Conservation (phyloP, 1,140 invertebrate species). For the Cotesia chilonis region DNA sequence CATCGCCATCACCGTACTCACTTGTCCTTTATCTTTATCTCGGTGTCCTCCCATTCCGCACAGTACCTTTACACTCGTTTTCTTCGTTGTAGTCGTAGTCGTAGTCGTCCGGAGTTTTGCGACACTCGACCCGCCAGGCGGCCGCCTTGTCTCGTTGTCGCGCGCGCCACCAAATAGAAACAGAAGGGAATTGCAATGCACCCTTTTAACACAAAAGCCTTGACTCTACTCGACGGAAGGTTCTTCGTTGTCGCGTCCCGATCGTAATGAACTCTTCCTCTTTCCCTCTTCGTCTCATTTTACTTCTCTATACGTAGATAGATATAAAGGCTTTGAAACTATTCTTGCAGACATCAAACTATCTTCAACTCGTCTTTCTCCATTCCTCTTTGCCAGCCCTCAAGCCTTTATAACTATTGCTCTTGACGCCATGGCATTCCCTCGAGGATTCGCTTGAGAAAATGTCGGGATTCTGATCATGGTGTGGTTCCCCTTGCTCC, state of each 20-base stretch:
- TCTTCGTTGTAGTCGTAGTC: too few relatives aligned
- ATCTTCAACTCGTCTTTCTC: conserved; percentile 41
- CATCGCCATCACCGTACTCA: neutral
- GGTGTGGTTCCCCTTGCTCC: conserved; percentile 16
- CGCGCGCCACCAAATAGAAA: conserved; percentile 22
- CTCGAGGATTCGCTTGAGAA: conserved; percentile 37
- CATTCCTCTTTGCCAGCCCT: conserved; percentile 11
- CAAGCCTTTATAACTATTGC: conserved; percentile 22
- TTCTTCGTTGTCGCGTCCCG: neutral
- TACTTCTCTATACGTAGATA: conserved; percentile 16
- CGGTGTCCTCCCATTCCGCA: too few relatives aligned
- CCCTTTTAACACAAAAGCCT: conserved; percentile 36
- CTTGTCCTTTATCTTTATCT: neutral
- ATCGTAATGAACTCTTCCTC: conserved; percentile 32
- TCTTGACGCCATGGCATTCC: conserved; percentile 32
- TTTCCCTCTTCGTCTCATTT: neutral
- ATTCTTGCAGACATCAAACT: conserved; percentile 46
- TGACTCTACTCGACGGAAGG: neutral
- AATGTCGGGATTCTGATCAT: conserved; percentile 34
- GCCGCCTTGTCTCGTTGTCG: neutral
- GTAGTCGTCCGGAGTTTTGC: neutral
- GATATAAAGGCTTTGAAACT: conserved; percentile 37
- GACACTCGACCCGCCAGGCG: conserved; percentile 14
- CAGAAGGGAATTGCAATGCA: conserved; percentile 21
- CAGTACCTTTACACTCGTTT: too few relatives aligned